Percentiles rank a stretch among this genome's conserved stretches.
Evolutionary conservation across 2,888 invertebrate species (phyloP).

Genomic region (Linnaemya tessellans): DNA sequence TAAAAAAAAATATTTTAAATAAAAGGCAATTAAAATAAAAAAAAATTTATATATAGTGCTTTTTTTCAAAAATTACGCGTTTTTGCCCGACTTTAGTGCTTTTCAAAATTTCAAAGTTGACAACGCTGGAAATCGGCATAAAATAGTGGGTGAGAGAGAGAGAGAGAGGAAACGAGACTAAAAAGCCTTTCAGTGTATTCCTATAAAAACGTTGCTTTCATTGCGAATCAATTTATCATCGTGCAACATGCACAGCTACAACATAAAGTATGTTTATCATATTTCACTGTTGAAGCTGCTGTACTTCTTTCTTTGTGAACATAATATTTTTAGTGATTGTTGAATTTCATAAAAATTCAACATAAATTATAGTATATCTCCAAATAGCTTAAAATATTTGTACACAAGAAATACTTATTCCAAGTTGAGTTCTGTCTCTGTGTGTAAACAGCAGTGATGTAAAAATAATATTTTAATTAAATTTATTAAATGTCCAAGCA

Average conservation of each 20-base stretch:
- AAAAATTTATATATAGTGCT: no score
- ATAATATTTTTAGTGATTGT: constrained; percentile 28
- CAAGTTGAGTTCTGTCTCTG: constrained; percentile 46
- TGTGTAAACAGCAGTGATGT: not conserved
- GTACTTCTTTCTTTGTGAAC: not conserved
- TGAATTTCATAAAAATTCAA: not conserved
- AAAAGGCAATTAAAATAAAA: no score
- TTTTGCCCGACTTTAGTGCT: no score
- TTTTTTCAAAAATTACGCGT: no score
- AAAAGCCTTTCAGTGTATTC: constrained; percentile 16
- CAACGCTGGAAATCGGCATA: no score
- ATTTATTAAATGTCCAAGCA: not conserved
- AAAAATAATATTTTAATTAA: constrained; percentile 19
- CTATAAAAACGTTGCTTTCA: not conserved
- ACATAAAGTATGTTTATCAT: not conserved
- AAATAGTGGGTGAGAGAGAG: no score
- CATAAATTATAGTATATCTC: not conserved
- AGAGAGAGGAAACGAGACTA: not conserved
- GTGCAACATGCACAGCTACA: not conserved
- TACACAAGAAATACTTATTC: constrained; percentile 24
- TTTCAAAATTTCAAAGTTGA: no score
- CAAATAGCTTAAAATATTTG: not conserved
- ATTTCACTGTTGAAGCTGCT: constrained; percentile 10
- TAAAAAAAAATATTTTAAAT: no score
- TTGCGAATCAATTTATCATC: constrained; percentile 40